Evolutionary conservation across 2,797 vertebrate genomes (phyloP).

Genomic region (Phoxinus dragarum): DNA sequence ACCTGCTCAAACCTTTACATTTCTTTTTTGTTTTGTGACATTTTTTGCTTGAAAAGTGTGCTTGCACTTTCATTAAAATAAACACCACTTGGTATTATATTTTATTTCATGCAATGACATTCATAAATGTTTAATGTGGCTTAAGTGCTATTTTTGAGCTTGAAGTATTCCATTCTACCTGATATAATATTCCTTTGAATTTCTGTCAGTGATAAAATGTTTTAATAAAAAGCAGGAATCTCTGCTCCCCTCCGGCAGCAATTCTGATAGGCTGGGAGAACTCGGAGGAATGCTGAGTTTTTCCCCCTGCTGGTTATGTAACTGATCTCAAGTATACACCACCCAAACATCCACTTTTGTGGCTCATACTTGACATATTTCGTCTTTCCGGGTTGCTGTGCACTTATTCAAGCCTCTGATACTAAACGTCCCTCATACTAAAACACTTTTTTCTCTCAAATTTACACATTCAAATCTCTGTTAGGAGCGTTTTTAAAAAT

Average conservation of each 20-base stretch:
- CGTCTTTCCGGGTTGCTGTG: not conserved
- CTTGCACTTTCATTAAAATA: not conserved
- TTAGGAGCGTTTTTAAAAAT: not conserved
- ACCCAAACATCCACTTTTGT: conserved; percentile 33
- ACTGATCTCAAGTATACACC: conserved; percentile 56
- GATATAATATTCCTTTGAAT: conserved; percentile 9
- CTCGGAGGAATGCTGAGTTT: conserved; percentile 66
- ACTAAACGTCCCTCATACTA: not conserved
- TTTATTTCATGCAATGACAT: not conserved
- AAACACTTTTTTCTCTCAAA: not conserved
- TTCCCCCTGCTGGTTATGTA: conserved; percentile 66
- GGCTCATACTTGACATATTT: conserved; percentile 26
- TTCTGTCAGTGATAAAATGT: conserved; percentile 31
- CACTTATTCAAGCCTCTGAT: not conserved
- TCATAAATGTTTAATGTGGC: not conserved
- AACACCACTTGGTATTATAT: not conserved
- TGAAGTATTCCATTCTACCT: not conserved
- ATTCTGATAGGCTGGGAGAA: not conserved
- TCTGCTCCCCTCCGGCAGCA: not conserved
- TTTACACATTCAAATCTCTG: not conserved
- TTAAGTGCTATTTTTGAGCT: conserved; percentile 1
- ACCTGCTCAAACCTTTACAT: not conserved
- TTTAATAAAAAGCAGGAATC: conserved; percentile 23
- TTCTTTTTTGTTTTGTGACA: not conserved
- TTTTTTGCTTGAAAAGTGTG: not conserved